Evolutionary conservation across 1,140 invertebrate genomes (phyloP), one percentile per base, ranked within the genome.

Genomic region (Listronotus bonariensis): DNA sequence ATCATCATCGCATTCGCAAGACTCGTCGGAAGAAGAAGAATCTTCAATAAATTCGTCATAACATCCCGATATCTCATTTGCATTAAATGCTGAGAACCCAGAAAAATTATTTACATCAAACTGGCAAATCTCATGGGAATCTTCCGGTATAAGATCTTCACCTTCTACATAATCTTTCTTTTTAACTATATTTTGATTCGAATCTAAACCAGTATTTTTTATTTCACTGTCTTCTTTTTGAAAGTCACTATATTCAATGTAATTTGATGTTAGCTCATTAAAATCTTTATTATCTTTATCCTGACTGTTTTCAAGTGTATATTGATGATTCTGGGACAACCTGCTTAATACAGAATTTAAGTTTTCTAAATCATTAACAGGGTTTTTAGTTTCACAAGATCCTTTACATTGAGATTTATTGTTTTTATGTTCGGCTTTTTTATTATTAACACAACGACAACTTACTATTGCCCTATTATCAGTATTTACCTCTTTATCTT

Each of bases 41-140:
- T 70, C 58, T 46, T 51, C 51, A n/a, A 57, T 11, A 14, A 74
- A 64, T 59, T 77, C 76, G 67, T 77, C 74, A 60, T 76, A 75
- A 17, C 71, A 68, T 45, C 69, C 52, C 42, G 48, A 57, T 65
- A 43, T 61, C 56, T 52, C 54, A 61, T 36, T 49, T 40, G 36
- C 60, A 53, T 20, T 45, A 32, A 62, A 62, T 52, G 17, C 41
- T 38, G 53, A 46, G 67, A 45, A 71, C 15, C 51, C 72, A 55
- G n/a, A 51, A 57, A 53, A 72, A 34, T 57, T 54, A 38, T 26
- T 65, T 20, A 66, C 71, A 64, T 77, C 73, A 46, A 77, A 77
- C 59, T 77, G 74, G 62, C 72, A 73, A 43, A 71, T 65, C 40
- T 60, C 61, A 43, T 62, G 40, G 17, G 57, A 63, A 41, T 34